Evolutionary conservation across 1,140 invertebrate genomes (phyloP).

Genomic region (Drosophila micromelanica): DNA sequence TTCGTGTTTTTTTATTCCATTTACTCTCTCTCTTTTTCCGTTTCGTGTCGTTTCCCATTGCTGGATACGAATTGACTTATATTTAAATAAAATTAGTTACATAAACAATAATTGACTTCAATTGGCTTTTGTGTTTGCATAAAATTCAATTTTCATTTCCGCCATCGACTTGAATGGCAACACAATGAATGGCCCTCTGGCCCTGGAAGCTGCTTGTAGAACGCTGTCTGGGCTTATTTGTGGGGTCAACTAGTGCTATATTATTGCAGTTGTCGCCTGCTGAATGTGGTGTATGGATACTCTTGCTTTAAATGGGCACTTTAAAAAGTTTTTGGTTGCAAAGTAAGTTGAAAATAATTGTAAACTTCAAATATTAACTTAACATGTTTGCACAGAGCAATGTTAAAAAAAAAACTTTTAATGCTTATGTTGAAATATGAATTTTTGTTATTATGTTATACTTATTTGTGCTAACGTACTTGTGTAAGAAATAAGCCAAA

Average conservation of each 20-base stretch:
- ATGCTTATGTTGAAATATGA: too few species aligned
- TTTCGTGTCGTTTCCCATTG: not conserved
- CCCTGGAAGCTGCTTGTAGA: not conserved
- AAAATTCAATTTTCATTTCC: constrained; percentile 74
- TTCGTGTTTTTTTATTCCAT: not conserved
- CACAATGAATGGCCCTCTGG: constrained; percentile 35
- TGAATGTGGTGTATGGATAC: constrained; percentile 13
- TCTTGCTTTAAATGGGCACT: not conserved
- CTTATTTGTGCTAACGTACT: too few species aligned
- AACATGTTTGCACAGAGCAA: too few species aligned
- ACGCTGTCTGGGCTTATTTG: constrained; percentile 15
- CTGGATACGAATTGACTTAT: constrained; percentile 50
- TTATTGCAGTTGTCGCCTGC: constrained; percentile 6
- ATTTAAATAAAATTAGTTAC: constrained; percentile 77
- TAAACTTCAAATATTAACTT: too few species aligned
- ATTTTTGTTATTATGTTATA: too few species aligned
- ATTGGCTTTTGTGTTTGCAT: constrained; percentile 72
- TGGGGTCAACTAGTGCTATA: constrained; percentile 19
- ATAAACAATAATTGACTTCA: constrained; percentile 76
- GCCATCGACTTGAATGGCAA: constrained; percentile 45
- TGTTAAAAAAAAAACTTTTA: too few species aligned
- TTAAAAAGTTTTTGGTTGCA: too few species aligned
- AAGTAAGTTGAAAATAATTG: too few species aligned
- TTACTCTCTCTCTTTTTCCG: not conserved
- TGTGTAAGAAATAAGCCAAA: too few species aligned